Base-by-base conservation (phyloP, 2,797 vertebrate species). In the Cyclopterus lumpus region DNA sequence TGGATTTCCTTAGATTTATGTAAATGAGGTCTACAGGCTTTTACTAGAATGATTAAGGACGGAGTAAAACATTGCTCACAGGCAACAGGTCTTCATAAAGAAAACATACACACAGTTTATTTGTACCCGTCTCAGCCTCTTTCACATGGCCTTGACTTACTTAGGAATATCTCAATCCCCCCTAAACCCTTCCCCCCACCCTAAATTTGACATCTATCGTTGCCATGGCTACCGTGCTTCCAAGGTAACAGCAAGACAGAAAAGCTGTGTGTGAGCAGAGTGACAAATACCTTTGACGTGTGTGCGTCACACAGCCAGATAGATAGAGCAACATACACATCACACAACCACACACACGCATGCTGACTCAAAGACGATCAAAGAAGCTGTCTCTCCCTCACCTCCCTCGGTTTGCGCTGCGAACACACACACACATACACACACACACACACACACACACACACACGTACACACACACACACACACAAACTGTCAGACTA, bases 211-310 rank as follows among this genome's bases (percentile, higher is more conserved):
- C 92, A 92, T 93, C 82, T 91, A 86, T 88, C 91, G 93, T 95
- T 95, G 92, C 94, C 92, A 95, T 95, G 92, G 93, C 90, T 90
- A 95, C 94, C 67, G 84, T 87, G 93, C 94, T 94, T 93, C 93
- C 92, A 93, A 93, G 94, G 94, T 94, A 95, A 95, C 94, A 92
- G 93, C 92, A 89, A 93, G 91, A 92, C 72, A 48, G 86, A 83
- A 87, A 91, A 78, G 88, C 84, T 67, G 90, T 71, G 89, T 93
- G 93, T 94, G 93, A 93, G 93, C 91, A 49, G 93, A 90, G 92
- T 95, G 90, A 94, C 93, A 94, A 95, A 93, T 89, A 93, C 91
- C 89, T 91, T 73, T 69, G 63, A 89, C 89, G 77, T 90, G 88
- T 86, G 90, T 87, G 38, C 86, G 89, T 87, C 58, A 28, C 70